phyloP scores from a whole-genome alignment of 2,888 invertebrate species.

The Cheilosia variabilis region DNA sequence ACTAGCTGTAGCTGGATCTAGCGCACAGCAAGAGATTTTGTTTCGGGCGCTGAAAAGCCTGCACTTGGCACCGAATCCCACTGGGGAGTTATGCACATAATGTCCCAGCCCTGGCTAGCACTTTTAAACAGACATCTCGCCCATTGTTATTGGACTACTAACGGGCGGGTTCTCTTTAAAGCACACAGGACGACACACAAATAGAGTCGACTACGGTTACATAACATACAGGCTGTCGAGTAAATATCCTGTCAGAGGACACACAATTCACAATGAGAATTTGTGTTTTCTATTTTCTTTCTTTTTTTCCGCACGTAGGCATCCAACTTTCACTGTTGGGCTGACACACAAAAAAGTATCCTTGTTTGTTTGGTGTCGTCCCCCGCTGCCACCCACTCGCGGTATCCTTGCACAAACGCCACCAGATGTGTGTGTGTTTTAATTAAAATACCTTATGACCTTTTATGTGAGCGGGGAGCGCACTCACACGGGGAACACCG shows the following conservation, averaged over 20 bases:
- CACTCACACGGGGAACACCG: constrained; percentile 6
- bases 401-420: constrained; percentile 47
- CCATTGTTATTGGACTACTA: constrained; percentile 44
- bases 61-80: constrained; percentile 72
- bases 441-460: constrained; percentile 75
- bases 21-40: constrained; percentile 48
- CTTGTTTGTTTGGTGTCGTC: constrained; percentile 51
- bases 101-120: constrained; percentile 45
- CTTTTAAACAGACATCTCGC: constrained; percentile 54
- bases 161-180: constrained; percentile 36
- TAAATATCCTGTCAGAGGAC: constrained; percentile 69
- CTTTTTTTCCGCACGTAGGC: constrained; percentile 15
- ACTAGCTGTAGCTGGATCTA: constrained; percentile 16
- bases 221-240: constrained; percentile 64
- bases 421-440: constrained; percentile 53
- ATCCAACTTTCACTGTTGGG: constrained; percentile 66
- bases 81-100: constrained; percentile 36
- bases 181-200: constrained; percentile 6
- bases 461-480: constrained; percentile 55
- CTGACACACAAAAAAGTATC: constrained; percentile 56
- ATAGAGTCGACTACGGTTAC: constrained; percentile 38
- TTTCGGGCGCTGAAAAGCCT: constrained; percentile 43
- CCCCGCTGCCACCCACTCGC: constrained; percentile 5
- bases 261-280: constrained; percentile 61
- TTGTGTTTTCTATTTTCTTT: constrained; percentile 17